A percentile compares a stretch with the other conserved stretches of the same genome.
Evolutionary conservation across 2,888 invertebrate species (phyloP).

Genomic region (Galerucella calmariensis): DNA sequence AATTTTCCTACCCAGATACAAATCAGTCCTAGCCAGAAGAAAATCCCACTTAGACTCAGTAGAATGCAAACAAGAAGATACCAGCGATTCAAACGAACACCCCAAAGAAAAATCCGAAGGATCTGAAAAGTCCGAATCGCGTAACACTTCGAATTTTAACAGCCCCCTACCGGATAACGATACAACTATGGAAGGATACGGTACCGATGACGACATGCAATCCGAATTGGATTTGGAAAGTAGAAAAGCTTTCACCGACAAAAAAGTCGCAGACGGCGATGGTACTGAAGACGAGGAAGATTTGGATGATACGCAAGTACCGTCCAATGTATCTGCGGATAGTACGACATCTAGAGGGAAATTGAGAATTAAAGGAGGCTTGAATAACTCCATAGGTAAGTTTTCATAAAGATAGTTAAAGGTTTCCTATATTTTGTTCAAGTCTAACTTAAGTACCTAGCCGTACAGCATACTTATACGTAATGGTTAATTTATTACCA

Average conservation of each 20-base stretch:
- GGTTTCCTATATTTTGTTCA: neutral
- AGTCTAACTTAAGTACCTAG: too few relatives aligned
- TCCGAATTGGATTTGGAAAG: constrained; percentile 40
- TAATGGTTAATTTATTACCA: too few relatives aligned
- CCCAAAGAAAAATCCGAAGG: constrained; percentile 11
- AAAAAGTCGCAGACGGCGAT: constrained; percentile 21
- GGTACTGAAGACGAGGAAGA: constrained; percentile 49
- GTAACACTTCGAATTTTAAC: constrained; percentile 18
- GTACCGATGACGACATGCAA: constrained; percentile 56
- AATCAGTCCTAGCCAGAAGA: constrained; percentile 14
- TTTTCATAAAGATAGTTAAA: neutral
- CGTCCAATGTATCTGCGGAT: constrained; percentile 46
- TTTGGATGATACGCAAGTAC: constrained; percentile 50
- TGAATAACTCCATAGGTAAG: constrained; percentile 34
- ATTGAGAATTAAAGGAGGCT: constrained; percentile 31
- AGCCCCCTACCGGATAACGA: constrained; percentile 31
- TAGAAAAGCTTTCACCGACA: constrained; percentile 35
- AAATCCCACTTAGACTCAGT: constrained; percentile 17
- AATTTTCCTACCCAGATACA: constrained; percentile 70
- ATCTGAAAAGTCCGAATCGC: constrained; percentile 7
- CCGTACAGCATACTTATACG: too few relatives aligned
- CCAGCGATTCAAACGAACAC: constrained; percentile 13
- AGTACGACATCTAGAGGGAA: constrained; percentile 29
- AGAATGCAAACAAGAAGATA: constrained; percentile 25
- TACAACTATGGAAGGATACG: constrained; percentile 55